Conservation (phyloP, 2,797 vertebrate genomes). For the Spheniscus humboldti region DNA sequence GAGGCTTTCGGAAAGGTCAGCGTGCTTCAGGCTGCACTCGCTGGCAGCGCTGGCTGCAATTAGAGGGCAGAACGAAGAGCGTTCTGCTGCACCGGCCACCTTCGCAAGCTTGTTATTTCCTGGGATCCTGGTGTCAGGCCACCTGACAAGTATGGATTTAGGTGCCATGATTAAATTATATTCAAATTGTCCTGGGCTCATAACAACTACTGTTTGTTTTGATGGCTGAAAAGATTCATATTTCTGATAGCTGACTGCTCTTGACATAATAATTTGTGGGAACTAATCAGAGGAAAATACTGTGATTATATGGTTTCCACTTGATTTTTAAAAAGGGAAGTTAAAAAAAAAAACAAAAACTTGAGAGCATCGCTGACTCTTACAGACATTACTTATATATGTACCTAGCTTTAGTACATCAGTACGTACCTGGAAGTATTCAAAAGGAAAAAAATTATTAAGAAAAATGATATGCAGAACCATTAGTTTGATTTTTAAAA, state of each 20-base stretch:
- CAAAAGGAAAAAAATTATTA: background rate
- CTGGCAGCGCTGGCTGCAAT: background rate
- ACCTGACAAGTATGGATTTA: background rate
- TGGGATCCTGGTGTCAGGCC: background rate
- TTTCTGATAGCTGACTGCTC: background rate
- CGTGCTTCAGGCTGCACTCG: fast-evolving
- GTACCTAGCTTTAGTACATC: background rate
- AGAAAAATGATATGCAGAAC: background rate
- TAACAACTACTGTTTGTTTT: background rate
- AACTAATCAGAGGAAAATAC: background rate
- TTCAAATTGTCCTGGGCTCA: background rate
- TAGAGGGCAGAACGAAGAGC: background rate
- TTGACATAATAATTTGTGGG: background rate
- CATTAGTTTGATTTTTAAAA: background rate
- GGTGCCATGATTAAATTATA: background rate
- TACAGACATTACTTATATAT: background rate
- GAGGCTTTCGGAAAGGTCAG: background rate
- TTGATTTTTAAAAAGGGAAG: background rate
- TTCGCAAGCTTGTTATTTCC: background rate
- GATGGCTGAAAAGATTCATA: background rate
- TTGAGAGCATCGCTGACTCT: background rate
- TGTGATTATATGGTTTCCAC: background rate
- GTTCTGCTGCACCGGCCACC: background rate
- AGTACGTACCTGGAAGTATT: background rate
- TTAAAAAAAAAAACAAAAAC: background rate